Evolutionary conservation across 2,113 vertebrate species (phyloP), one percentile per base, ranked within the genome.

Genomic region (Nycticryphes semicollaris): DNA sequence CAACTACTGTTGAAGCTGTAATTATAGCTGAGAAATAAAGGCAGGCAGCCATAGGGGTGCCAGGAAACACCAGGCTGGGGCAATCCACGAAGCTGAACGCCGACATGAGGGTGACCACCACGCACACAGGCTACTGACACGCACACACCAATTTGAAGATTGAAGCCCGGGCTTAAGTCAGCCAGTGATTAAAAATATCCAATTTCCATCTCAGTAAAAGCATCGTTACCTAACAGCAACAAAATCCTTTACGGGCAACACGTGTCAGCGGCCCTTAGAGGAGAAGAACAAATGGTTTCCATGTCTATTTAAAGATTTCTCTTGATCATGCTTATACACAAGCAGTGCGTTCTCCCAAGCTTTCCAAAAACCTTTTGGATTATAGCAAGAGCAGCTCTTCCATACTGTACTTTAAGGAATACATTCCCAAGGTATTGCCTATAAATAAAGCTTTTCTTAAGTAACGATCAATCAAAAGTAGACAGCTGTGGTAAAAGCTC

Each of bases 381-480:
- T 89, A 69, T 25, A 81, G 67, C 57, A 87, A 67, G 77, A 92
- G 33, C 31, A 88, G 79, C 39, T 72, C 51, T 54, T 83, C 47
- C 63, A 66, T 80, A 59, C 22, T 30, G 59, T 53, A 66, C 83
- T 80, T 94, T 33, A 94, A 59, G 33, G 45, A 76, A 79, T 89
- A 56, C 83, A 93, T 66, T 75, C 89, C 57, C 27, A 90, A 86
- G 45, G 75, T 89, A 79, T 81, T 96, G 56, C 83, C 50, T 63
- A 89, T 66, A 96, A 95, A 95, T 62, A 95, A 90, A 88, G 62
- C n/a, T 87, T 86, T 89, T 62, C 59, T 64, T 83, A 89, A 93
- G 83, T 76, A 83, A 77, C 57, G 41, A 53, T 67, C 87, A 79
- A 90, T 68, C 69, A 94, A 89, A 16, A 17, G 22, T 63, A 91